These are phyloP conservation scores for Apocheima hispidaria DNA, from an alignment of 2,888 invertebrate genomes.

Conservation along the genomic window DNA sequence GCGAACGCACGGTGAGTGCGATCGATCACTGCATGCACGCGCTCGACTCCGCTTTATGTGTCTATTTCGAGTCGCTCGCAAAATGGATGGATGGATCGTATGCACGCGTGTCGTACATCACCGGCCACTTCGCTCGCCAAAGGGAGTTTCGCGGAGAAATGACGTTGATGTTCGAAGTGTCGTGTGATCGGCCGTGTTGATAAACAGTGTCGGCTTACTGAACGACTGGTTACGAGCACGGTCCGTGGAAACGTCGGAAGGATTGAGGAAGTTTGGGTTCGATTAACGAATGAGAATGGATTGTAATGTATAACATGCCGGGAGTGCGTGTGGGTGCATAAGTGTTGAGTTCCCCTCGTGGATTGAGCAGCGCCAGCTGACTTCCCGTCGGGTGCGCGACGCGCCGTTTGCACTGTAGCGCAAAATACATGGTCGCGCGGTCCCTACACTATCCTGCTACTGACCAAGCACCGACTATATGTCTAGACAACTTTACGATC, in stretches of 20 bases:
- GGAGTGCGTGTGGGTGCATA: slow-evolving; percentile 47
- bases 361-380: slow-evolving; percentile 65
- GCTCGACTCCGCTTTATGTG: slow-evolving; percentile 68
- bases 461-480: slow-evolving; percentile 37
- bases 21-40: slow-evolving; percentile 79
- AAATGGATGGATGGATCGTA: slow-evolving; percentile 67
- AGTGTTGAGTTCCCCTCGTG: slow-evolving; percentile 41
- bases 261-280: slow-evolving; percentile 66
- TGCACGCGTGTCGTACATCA: slow-evolving; percentile 62
- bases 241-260: slow-evolving; percentile 61
- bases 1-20: slow-evolving; percentile 84
- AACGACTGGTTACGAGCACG: slow-evolving; percentile 60
- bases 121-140: slow-evolving; percentile 59
- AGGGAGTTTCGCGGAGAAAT: slow-evolving; percentile 63
- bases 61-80: slow-evolving; percentile 82
- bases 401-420: slow-evolving; percentile 59
- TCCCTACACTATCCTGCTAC: slow-evolving; percentile 36
- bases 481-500: slow-evolving; percentile 47
- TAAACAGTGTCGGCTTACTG: slow-evolving; percentile 81
- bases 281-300: slow-evolving; percentile 59
- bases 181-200: slow-evolving; percentile 70
- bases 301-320: slow-evolving; percentile 58
- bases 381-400: slow-evolving; percentile 60
- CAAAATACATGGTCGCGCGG: slow-evolving; percentile 58
- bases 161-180: slow-evolving; percentile 65